Base-by-base conservation (phyloP, 1,140 invertebrate genomes). In the Micrasema longulum region DNA sequence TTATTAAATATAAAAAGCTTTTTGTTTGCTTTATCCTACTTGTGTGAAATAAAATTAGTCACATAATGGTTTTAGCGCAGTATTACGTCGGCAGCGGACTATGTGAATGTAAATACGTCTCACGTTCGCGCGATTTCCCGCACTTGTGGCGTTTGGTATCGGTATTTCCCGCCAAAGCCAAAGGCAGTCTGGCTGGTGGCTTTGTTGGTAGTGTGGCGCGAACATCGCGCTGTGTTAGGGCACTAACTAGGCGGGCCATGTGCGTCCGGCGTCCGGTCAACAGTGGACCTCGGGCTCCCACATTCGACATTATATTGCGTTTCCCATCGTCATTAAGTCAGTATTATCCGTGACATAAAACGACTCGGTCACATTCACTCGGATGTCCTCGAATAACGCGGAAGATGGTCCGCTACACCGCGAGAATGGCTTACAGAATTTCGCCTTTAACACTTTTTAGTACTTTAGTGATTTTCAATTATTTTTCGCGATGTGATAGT, bases 331-430 rank as follows among this genome's bases (percentile, higher is more conserved):
- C 26, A 31, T 31, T 31, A 31, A 31, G 14, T 38, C 22, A 16
- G 16, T 31, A 31, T 7, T 31, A 31, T 31, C 7, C 20, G 55
- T 60, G 55, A 60, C 55, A 22, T 31, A 60, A 41, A 60, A 41
- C 6, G 20, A 20, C 63, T 41, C 43, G 63, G 43, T 65, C 63
- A 65, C 23, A 48, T 22, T 65, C 31, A 22, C 41, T 47, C 36
- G 12, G 3, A 5, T 64, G 38, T 50, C 43, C 16, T n/a, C 43
- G 43, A 11, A 18, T 47, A 47, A 20, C 45, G 22, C 43, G 16
- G 9, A 14, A 22, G 18, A 60, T 60, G 55, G 16, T 2, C 55
- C 35, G 14, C 16, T 12, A 26, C 2, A 12, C 55, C 9, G 12
- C 12, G 20, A 60, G 1, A 60, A 31, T 55, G 52, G 2, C 7